Base-by-base conservation (phyloP, 2,113 vertebrate species). In the Acanthisitta chloris region DNA sequence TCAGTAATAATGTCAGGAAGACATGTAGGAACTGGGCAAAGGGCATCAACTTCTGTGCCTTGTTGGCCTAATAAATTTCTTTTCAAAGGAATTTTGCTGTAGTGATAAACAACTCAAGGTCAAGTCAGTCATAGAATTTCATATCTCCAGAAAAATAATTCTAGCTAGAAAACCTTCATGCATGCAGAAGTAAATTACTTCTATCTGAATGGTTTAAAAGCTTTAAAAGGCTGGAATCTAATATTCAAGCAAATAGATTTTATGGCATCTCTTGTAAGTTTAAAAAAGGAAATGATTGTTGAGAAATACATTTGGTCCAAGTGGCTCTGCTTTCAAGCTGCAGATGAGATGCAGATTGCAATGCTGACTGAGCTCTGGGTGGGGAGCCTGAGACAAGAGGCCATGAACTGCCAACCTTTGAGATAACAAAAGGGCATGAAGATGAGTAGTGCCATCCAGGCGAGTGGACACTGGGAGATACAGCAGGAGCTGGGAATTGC, bases 171-270 rank as follows among this genome's bases (percentile, higher is more conserved):
- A 91, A 88, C 10, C 24, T 86, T 83, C 43, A 81, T 61, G 74
- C 70, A 45, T 91, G 59, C 33, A 88, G 64, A 90, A 92, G 11
- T 23, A 84, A 90, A 88, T 86, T 1, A 71, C 15, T 97, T 94
- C 55, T 88, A 52, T 24, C 14, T 74, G 88, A 95, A 88, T 94
- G 72, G 70, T 51, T 94, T 92, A 84, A 94, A 94, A 81, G 55
- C 72, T 88, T 92, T 79, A 66, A 91, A 86, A 88, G 51, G 43
- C 42, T 81, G 58, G 59, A 92, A 67, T 95, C 28, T 81, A 86
- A 89, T 91, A 96, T 84, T 94, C 59, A 92, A 89, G 48, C 8
- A 81, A 88, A 94, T 74, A 86, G 42, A 74, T 66, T 83, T 90
- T 81, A 78, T 84, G 72, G 57, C n/a, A 43, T 81, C 71, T 86